phyloP scores from a whole-genome alignment of 2,888 invertebrate genomes.

The Crepidodera aurea region DNA sequence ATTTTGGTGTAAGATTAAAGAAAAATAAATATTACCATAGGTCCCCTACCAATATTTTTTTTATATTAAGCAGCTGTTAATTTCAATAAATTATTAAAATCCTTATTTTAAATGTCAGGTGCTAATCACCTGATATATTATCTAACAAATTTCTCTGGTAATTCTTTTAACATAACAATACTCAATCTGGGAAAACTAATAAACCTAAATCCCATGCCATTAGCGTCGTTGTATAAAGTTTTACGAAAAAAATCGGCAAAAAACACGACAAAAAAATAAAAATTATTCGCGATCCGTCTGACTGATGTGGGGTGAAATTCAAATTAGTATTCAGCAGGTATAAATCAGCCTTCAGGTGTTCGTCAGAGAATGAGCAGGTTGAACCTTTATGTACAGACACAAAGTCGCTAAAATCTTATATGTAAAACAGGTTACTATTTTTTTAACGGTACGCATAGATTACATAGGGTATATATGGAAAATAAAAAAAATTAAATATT shows the following conservation, averaged over 20 bases:
- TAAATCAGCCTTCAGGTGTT: conserved; percentile 39
- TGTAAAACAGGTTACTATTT: conserved; percentile 37
- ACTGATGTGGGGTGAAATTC: conserved; percentile 34
- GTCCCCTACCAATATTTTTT: neutral
- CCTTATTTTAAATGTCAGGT: conserved; percentile 21
- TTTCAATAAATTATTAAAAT: conserved; percentile 26
- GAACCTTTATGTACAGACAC: conserved; percentile 33
- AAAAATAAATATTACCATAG: neutral
- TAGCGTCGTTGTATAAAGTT: conserved; percentile 9
- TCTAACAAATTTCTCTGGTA: conserved; percentile 26
- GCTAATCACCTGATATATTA: conserved; percentile 29
- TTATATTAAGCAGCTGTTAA: conserved; percentile 17
- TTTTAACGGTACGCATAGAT: conserved; percentile 26
- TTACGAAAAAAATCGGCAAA: conserved; percentile 22
- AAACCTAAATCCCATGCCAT: conserved; percentile 11
- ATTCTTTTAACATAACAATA: conserved; percentile 25
- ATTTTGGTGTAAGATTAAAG: neutral
- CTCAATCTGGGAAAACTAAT: conserved; percentile 25
- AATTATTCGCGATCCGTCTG: conserved; percentile 28
- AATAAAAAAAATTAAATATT: conserved; percentile 15
- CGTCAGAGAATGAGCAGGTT: conserved; percentile 33
- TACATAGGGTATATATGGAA: conserved; percentile 13
- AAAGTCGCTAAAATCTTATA: conserved; percentile 32
- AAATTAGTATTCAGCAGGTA: conserved; percentile 37
- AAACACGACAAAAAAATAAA: conserved; percentile 32